Conservation (phyloP, 30 jellyfish, hydroid and myxozoan species). For the Sanderia malayensis region DNA sequence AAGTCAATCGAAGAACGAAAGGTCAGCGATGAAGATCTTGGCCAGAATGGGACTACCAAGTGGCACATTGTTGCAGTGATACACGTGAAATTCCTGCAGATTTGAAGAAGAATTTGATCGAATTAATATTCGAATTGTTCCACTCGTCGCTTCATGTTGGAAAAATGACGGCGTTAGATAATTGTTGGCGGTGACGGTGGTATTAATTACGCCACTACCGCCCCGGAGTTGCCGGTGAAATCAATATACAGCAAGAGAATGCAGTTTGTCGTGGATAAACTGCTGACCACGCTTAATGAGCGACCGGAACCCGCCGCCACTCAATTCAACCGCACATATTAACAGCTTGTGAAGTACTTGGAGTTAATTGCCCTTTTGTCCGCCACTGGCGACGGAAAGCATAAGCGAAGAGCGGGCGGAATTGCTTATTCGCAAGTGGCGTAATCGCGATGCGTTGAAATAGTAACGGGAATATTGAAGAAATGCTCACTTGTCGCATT, state of each 20-base stretch:
- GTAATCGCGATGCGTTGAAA: conserved; percentile 88
- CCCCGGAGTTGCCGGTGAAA: conserved; percentile 53
- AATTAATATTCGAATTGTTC: conserved; percentile 56
- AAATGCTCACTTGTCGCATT: conserved; percentile 59
- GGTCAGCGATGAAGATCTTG: not conserved
- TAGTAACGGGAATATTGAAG: conserved; percentile 84
- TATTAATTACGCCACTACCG: no score
- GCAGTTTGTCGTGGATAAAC: conserved; percentile 54
- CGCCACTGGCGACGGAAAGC: conserved; percentile 54
- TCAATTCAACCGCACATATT: conserved; percentile 9
- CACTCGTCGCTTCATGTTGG: conserved; percentile 67
- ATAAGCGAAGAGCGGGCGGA: conserved; percentile 35
- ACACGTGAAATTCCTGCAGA: not conserved
- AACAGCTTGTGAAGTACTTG: conserved; percentile 36
- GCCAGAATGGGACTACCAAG: not conserved
- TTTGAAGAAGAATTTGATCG: conserved; percentile 13
- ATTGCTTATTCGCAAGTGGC: conserved; percentile 71
- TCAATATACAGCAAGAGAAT: conserved; percentile 69
- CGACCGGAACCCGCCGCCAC: conserved; percentile 23
- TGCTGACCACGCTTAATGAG: conserved; percentile 9
- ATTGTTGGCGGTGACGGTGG: not conserved
- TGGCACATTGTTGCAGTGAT: no score
- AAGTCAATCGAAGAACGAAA: not conserved
- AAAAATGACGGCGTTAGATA: conserved; percentile 19
- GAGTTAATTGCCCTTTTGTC: conserved; percentile 81